Evolutionary conservation across 2,113 vertebrate genomes (phyloP), one percentile per base, ranked within the genome.

Genomic region (Sphaerodactylus townsendi): DNA sequence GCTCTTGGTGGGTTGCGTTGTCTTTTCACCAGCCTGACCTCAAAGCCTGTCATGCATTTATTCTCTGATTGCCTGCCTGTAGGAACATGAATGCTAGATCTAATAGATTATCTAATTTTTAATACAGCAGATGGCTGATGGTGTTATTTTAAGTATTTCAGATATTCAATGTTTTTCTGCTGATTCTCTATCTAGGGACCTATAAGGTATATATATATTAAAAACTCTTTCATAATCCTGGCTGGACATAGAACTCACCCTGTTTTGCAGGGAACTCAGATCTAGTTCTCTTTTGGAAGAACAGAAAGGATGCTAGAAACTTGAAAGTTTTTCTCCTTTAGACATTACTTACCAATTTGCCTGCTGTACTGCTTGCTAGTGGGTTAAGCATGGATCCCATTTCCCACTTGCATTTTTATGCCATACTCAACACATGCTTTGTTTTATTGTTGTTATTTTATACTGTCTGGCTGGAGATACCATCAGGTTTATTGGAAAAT

Each of bases 401-500:
- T 84, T 64, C 50, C 66, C 39, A 71, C 50, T 62, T 50, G 62
- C 66, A 69, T 64, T 78, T 78, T 37, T 85, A 59, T 70, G 48
- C 68, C 89, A 1, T 0, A 48, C 66, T 30, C 83, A 70, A 85
- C 83, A 44, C 2, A 0, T 37, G 44, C 72, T 9, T 0, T 21
- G 39, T 81, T 46, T 75, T 69, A 64, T 28, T 86, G 79, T 65
- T 77, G 5, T 41, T 86, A 41, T 56, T 84, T 88, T 73, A 44
- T 77, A n/a, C 59, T 72, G 2, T 68, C 41, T 84, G 21, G 72
- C 35, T 71, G n/a, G 70, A 90, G 88, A 69, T 86, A 85, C 87
- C 4, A 39, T 30, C 46, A 75, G 13, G 53, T 88, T 91, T 88
- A 86, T 64, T 50, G 81, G 86, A 84, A 91, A 86, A 59, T 33